Evolutionary conservation across 2,888 invertebrate genomes (phyloP).

Genomic region (Conchocele bisecta): DNA sequence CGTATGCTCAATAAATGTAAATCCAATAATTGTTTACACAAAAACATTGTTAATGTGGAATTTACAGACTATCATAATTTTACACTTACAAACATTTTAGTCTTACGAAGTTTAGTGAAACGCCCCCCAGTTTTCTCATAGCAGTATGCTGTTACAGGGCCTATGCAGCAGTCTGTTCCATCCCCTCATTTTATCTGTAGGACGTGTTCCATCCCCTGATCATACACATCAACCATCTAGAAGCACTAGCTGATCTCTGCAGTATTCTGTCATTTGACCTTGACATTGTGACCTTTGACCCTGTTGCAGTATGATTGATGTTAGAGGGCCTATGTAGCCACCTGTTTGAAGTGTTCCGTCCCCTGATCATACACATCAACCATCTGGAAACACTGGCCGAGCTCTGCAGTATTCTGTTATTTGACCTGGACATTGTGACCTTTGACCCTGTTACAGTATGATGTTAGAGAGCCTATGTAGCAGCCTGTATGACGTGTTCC

Average conservation of each 20-base stretch:
- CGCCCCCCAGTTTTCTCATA: too few species aligned
- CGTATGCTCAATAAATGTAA: too few species aligned
- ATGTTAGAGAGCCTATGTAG: constrained; percentile 94
- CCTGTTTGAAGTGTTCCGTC: constrained; percentile 95
- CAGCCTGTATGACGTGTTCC: constrained; percentile 93
- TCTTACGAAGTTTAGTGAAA: too few species aligned
- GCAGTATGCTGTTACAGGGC: not conserved
- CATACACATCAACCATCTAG: constrained; percentile 97
- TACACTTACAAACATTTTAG: too few species aligned
- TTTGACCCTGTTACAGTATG: constrained; percentile 74
- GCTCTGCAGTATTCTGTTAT: constrained; percentile 90
- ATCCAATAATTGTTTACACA: too few species aligned
- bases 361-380: constrained; percentile 97
- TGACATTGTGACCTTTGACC: not conserved
- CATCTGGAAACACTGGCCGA: constrained; percentile 99
- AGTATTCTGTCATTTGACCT: too few species aligned
- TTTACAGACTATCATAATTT: too few species aligned
- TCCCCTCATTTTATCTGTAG: too few species aligned
- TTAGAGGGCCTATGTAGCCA: constrained; percentile 92
- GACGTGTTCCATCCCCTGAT: constrained; percentile 96
- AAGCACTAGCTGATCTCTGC: too few species aligned
- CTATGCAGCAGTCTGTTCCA: constrained; percentile 45
- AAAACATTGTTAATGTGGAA: too few species aligned
- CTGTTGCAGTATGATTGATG: constrained; percentile 85
- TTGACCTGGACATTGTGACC: not conserved